Evolutionary conservation across 2,888 invertebrate genomes (phyloP).

Genomic region (Drosophila meridionalis): DNA sequence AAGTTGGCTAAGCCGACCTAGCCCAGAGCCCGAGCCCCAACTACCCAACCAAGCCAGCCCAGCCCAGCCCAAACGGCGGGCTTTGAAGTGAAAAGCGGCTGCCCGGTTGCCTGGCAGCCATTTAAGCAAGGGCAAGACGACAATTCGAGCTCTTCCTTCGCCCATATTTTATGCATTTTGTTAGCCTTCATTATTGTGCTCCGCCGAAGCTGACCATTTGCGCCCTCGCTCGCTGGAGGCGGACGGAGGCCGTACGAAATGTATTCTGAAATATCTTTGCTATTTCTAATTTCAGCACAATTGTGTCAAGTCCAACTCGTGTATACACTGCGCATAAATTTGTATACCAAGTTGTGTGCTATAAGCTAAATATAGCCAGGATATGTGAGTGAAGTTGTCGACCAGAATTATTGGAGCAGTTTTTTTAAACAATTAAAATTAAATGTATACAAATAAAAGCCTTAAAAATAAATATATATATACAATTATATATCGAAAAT

Average conservation of each 20-base stretch:
- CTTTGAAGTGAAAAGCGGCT: conserved; percentile 4
- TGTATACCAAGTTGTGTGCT: not conserved
- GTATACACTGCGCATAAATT: not conserved
- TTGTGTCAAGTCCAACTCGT: not conserved
- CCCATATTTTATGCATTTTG: conserved; percentile 15
- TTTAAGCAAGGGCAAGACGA: not conserved
- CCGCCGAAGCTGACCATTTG: not conserved
- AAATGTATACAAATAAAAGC: too few species aligned
- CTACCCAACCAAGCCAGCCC: not conserved
- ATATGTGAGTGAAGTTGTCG: not conserved
- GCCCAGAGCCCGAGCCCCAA: not conserved
- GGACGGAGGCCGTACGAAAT: not conserved
- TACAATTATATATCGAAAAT: too few species aligned
- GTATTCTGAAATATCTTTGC: not conserved
- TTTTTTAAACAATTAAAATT: not conserved
- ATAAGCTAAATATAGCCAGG: too few species aligned
- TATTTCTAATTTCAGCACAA: conserved; percentile 1
- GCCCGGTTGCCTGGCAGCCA: not conserved
- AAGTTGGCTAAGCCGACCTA: conserved; percentile 7
- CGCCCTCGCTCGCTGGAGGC: not conserved
- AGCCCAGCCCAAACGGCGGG: not conserved
- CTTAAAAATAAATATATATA: too few species aligned
- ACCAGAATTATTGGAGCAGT: not conserved
- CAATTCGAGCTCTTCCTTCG: not conserved
- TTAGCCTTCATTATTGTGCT: conserved; percentile 6